Percentiles rank a stretch among this genome's conserved stretches.
phyloP scores from a whole-genome alignment of 2,113 vertebrate species.

The Triplophysa dalaica region DNA sequence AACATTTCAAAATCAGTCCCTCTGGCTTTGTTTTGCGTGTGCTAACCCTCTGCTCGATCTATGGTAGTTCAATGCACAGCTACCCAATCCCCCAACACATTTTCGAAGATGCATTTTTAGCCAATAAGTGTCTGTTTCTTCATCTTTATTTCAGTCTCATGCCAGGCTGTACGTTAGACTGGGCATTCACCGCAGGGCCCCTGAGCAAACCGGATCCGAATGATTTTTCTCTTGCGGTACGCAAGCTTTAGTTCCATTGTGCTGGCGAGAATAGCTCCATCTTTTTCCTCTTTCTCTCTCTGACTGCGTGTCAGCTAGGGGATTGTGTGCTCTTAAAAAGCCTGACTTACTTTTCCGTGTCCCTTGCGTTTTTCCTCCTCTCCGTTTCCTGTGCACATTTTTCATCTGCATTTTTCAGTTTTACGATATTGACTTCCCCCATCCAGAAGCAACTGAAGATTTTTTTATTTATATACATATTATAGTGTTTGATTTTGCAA shows the following conservation, averaged over 20 bases:
- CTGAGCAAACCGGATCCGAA: conserved; percentile 27
- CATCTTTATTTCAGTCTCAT: conserved; percentile 32
- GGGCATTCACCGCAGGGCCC: conserved; percentile 25
- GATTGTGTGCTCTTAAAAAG: conserved; percentile 1
- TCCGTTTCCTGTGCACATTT: not conserved
- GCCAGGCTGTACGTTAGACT: conserved; percentile 28
- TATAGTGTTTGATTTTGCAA: not conserved
- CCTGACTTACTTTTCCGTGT: not conserved
- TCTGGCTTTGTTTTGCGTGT: conserved; percentile 29
- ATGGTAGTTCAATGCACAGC: conserved; percentile 16
- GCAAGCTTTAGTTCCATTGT: conserved; percentile 1
- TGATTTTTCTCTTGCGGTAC: not conserved
- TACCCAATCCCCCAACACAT: not conserved
- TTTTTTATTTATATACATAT: conserved; percentile 1
- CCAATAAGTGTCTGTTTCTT: conserved; percentile 38
- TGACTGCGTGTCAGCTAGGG: not conserved
- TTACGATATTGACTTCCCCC: not conserved
- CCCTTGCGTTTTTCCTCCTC: not conserved
- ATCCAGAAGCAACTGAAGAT: not conserved
- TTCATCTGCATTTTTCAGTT: not conserved
- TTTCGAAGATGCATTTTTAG: not conserved
- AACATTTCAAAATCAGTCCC: conserved; percentile 21
- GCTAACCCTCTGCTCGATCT: conserved; percentile 33
- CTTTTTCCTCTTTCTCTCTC: not conserved
- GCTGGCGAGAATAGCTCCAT: conserved; percentile 1